Percentiles rank a stretch among this genome's conserved stretches.
Evolutionary conservation across 2,888 invertebrate genomes (phyloP).

Genomic region (Nymphalis polychloros): DNA sequence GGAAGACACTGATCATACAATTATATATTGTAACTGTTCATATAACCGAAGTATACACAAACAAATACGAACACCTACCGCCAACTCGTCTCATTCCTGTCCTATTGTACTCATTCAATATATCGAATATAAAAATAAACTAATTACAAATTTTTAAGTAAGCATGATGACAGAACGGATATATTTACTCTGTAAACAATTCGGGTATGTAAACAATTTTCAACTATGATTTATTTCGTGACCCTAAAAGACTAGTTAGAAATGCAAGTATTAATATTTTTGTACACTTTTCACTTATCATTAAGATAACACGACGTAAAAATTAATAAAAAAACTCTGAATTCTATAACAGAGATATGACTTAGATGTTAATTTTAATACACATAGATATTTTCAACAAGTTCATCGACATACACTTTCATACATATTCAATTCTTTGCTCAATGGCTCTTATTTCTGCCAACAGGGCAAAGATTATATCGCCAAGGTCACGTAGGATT

Average conservation of each 20-base stretch:
- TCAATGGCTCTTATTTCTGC: neutral
- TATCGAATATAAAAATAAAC: constrained; percentile 77
- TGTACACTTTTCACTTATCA: constrained; percentile 78
- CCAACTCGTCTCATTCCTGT: constrained; percentile 49
- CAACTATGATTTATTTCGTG: constrained; percentile 62
- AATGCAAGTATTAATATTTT: constrained; percentile 76
- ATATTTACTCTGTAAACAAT: constrained; percentile 45
- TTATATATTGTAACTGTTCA: constrained; percentile 21
- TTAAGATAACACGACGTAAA: constrained; percentile 79
- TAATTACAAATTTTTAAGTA: constrained; percentile 63
- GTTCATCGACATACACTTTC: constrained; percentile 28
- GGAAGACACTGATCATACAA: constrained; percentile 70
- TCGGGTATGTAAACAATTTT: constrained; percentile 51
- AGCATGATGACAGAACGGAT: constrained; percentile 37
- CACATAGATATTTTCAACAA: constrained; percentile 35
- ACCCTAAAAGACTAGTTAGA: constrained; percentile 79
- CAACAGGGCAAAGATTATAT: constrained; percentile 17
- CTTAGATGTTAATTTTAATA: constrained; percentile 57
- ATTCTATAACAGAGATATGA: constrained; percentile 74
- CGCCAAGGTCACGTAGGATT: too few species aligned
- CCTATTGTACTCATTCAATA: constrained; percentile 67
- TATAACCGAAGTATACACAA: neutral
- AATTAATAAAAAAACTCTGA: constrained; percentile 65
- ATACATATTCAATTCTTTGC: constrained; percentile 17
- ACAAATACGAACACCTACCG: constrained; percentile 42